Conservation (phyloP, 1,140 invertebrate genomes). For the Lepidurus arcticus region DNA sequence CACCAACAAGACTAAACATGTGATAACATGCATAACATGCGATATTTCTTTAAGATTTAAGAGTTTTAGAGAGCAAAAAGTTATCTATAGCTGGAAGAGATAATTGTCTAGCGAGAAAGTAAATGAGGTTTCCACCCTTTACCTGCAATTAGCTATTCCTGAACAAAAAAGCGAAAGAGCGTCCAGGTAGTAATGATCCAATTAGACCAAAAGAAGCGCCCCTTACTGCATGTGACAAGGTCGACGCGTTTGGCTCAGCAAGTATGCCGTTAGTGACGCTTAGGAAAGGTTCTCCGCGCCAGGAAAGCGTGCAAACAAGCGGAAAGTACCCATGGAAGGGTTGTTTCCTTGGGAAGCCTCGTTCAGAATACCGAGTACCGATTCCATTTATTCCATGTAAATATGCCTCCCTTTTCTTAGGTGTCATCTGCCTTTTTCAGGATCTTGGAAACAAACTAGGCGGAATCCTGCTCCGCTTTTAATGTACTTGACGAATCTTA, state of each 20-base stretch:
- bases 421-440: neutral
- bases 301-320: neutral
- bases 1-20: too few species aligned
- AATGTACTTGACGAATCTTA: neutral
- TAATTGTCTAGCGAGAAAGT: too few species aligned
- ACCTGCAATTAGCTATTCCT: neutral
- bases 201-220: neutral
- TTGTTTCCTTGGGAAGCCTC: neutral
- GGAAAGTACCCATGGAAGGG: neutral
- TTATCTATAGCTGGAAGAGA: too few species aligned
- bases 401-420: neutral
- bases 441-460: neutral
- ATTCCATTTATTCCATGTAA: neutral
- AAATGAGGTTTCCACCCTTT: too few species aligned
- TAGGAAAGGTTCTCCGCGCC: neutral
- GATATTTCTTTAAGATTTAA: too few species aligned
- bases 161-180: neutral
- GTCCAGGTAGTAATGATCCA: slow-evolving; percentile 7
- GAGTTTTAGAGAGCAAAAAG: too few species aligned
- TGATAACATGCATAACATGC: too few species aligned
- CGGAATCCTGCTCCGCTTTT: neutral
- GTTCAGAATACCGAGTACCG: neutral
- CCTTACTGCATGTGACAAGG: neutral
- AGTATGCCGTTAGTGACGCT: neutral
- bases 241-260: neutral